These are phyloP conservation scores for Gymnarchus niloticus DNA, from an alignment of 2,113 vertebrate genomes.

Conservation along the genomic window DNA sequence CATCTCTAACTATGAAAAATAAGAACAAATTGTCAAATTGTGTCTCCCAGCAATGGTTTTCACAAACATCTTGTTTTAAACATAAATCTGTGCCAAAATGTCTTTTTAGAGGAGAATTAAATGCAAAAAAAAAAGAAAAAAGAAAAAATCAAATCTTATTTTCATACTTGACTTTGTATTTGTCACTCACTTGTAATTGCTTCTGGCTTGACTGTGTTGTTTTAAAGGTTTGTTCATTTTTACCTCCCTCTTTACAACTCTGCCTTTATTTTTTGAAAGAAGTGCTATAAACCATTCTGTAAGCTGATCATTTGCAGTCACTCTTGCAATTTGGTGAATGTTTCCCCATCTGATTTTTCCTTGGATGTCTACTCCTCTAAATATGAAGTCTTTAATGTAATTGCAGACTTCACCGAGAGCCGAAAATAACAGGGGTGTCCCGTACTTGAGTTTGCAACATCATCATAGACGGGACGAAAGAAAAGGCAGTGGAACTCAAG, in stretches of 20 bases:
- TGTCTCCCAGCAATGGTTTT: slow-evolving; percentile 36
- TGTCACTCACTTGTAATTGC: slow-evolving; percentile 78
- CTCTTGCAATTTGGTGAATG: slow-evolving; percentile 6
- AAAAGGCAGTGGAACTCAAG: neutral
- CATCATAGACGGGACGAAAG: neutral
- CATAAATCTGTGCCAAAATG: slow-evolving; percentile 93
- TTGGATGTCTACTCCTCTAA: neutral
- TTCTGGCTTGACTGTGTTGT: slow-evolving; percentile 59
- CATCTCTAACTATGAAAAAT: slow-evolving; percentile 49
- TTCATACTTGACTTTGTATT: slow-evolving; percentile 97
- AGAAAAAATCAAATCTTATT: slow-evolving; percentile 76
- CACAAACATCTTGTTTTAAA: slow-evolving; percentile 67
- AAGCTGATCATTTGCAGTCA: neutral
- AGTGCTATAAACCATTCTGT: slow-evolving; percentile 29
- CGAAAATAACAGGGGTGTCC: neutral
- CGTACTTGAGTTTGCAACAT: slow-evolving; percentile 6
- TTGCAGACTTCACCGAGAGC: neutral
- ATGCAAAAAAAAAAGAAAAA: slow-evolving; percentile 43
- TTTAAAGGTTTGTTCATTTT: slow-evolving; percentile 45
- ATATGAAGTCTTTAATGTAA: neutral
- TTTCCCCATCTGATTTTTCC: neutral
- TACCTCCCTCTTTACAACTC: slow-evolving; percentile 41
- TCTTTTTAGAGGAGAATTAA: slow-evolving; percentile 76
- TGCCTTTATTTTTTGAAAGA: slow-evolving; percentile 28
- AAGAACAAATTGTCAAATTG: slow-evolving; percentile 34